phyloP scores from a whole-genome alignment of 2,113 vertebrate species.

The Forbesichthys papilliferus region DNA sequence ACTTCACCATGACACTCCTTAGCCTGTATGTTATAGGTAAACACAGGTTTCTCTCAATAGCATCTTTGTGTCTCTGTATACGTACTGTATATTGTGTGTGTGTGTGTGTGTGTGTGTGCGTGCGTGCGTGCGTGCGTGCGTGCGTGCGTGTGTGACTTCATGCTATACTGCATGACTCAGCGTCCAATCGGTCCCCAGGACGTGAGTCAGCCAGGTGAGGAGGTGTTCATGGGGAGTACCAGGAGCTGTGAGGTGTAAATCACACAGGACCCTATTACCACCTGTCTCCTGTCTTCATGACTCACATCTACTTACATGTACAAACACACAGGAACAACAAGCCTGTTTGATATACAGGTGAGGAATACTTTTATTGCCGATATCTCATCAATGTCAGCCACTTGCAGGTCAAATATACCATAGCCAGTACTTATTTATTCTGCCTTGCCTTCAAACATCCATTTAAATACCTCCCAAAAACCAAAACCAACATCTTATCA shows the following conservation, averaged over 20 bases:
- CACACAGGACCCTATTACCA: slow-evolving; percentile 1
- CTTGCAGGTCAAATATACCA: slow-evolving; percentile 14
- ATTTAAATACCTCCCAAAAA: slow-evolving; percentile 48
- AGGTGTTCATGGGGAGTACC: slow-evolving; percentile 8
- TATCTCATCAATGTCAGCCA: background rate
- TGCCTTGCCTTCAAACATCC: slow-evolving; percentile 48
- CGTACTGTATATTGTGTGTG: background rate
- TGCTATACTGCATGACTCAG: slow-evolving; percentile 46
- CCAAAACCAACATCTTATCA: slow-evolving; percentile 55
- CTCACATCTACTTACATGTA: slow-evolving; percentile 20
- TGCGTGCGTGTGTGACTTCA: slow-evolving; percentile 35
- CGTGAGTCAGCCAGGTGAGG: slow-evolving; percentile 14
- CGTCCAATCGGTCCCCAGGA: slow-evolving; percentile 4
- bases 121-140: slow-evolving; percentile 2
- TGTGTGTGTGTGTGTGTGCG: slow-evolving; percentile 1
- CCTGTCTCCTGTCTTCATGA: slow-evolving; percentile 4
- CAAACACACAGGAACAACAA: background rate
- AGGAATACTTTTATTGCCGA: background rate
- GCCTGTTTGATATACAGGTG: too few species aligned
- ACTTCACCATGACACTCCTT: slow-evolving; percentile 30
- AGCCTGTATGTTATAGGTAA: slow-evolving; percentile 48
- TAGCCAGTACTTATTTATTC: slow-evolving; percentile 24
- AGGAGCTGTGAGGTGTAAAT: background rate
- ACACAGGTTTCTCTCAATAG: slow-evolving; percentile 8
- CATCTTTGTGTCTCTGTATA: background rate